Evolutionary conservation across 2,888 invertebrate species (phyloP).

Genomic region (Tinea pellionella): DNA sequence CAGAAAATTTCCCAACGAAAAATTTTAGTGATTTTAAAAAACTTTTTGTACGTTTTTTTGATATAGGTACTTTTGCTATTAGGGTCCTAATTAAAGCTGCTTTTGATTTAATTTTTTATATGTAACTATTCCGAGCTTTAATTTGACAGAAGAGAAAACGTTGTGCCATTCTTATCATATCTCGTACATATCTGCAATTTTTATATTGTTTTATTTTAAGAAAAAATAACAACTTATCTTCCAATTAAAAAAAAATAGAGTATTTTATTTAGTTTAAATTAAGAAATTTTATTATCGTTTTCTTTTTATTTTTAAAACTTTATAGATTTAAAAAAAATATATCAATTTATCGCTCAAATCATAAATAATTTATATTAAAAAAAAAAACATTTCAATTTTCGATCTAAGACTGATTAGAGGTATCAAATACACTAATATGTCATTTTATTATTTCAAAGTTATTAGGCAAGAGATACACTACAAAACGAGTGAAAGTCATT

Average conservation of each 20-base stretch:
- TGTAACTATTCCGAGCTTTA: conserved; percentile 25
- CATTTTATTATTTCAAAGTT: neutral
- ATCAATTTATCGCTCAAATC: neutral
- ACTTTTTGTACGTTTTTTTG: neutral
- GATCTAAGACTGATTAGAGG: conserved; percentile 63
- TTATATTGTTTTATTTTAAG: too few relatives aligned
- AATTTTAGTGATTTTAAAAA: neutral
- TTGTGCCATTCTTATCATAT: conserved; percentile 29
- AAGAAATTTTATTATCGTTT: neutral
- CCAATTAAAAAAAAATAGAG: neutral
- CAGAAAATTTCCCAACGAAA: neutral
- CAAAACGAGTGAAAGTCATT: too few relatives aligned
- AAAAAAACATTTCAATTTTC: conserved; percentile 30
- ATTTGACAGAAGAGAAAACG: conserved; percentile 22
- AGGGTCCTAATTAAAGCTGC: neutral
- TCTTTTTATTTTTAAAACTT: neutral
- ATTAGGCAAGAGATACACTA: neutral
- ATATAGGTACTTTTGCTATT: conserved; percentile 6
- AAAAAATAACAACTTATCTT: neutral
- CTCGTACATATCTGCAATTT: conserved; percentile 9
- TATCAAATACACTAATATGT: neutral
- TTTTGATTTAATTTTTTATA: too few relatives aligned
- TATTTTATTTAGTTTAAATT: conserved; percentile 1
- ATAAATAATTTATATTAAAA: conserved; percentile 17
- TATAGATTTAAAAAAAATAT: neutral